A percentile compares a stretch with the other conserved stretches of the same genome.
Evolutionary conservation across 2,888 invertebrate species (phyloP).

Genomic region (Chironomus riparius): DNA sequence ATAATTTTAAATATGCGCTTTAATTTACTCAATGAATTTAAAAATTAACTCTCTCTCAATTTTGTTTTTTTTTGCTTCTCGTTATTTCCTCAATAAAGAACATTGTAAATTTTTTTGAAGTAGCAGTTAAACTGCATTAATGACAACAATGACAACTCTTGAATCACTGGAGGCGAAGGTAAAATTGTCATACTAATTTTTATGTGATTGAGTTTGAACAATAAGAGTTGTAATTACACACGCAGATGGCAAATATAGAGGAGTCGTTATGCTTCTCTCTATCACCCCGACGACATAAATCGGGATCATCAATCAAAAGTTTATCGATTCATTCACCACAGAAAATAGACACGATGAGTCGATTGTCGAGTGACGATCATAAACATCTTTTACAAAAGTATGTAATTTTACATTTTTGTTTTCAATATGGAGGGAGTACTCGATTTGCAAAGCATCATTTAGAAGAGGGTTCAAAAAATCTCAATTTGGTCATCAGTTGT

Average conservation of each 20-base stretch:
- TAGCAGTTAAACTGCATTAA: too few species aligned
- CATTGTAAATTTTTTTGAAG: too few species aligned
- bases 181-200: constrained; percentile 30
- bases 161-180: constrained; percentile 61
- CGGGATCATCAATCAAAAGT: constrained; percentile 38
- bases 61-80: too few species aligned
- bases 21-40: too few species aligned
- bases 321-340: constrained; percentile 29
- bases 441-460: too few species aligned
- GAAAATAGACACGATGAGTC: constrained; percentile 37
- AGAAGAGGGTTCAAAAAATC: too few species aligned
- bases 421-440: too few species aligned
- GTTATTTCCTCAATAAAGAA: too few species aligned
- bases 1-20: too few species aligned
- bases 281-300: constrained; percentile 47
- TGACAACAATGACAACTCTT: constrained; percentile 49
- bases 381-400: constrained; percentile 44
- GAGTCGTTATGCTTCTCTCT: constrained; percentile 61
- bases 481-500: too few species aligned
- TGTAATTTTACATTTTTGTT: background rate
- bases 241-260: constrained; percentile 77
- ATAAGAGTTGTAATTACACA: background rate
- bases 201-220: background rate
- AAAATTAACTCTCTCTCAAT: too few species aligned
- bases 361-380: constrained; percentile 80